Base-by-base conservation (phyloP, 1,140 invertebrate species). In the Drosophila pseudoananassae region DNA sequence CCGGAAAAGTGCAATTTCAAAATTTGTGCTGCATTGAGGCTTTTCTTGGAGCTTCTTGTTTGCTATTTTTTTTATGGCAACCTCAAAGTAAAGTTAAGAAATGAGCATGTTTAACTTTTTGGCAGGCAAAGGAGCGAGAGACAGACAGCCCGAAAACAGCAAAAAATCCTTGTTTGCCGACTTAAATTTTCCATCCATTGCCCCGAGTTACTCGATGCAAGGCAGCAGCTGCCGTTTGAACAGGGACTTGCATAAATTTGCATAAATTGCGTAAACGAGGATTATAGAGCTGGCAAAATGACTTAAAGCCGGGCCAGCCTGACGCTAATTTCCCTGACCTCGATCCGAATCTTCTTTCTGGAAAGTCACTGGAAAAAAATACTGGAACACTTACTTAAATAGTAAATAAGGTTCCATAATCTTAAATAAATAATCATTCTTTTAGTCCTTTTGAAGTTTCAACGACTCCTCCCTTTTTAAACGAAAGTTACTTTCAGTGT, bases 1-100 rank as follows among this genome's bases (percentile, higher is more conserved):
- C 58, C 83, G 82, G 82, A 87, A 87, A 78, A 82, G 78, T 82
- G 82, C 82, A 87, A 87, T 87, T 87, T 82, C 27, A 63, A 88
- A 85, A 81, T 87, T 87, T 87, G 64, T 70, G 64, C 69, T 64
- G 55, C 58, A 70, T 69, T 52, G 60, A 79, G 68, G 72, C 68
- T 47, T 68, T 73, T 79, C 51, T 77, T 36, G 33, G 33, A 10
- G 33, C 33, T 46, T 15, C 7, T 50, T 56, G 29, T 43, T 29
- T 40, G 36, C 56, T 31, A 3, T 14, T 31, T 63, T 66, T 40
- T 46, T 33, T 46, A 52, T 27, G n/a, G 40, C 36, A 20, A 47
- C 20, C 33, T 70, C 61, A 83, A 49, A 64, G 76, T 60, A 61
- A 64, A 81, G 60, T 45, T 75, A 78, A 82, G 80, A 78, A 75